Conservation (phyloP, 2,113 vertebrate genomes). For the Myotis lucifugus region DNA sequence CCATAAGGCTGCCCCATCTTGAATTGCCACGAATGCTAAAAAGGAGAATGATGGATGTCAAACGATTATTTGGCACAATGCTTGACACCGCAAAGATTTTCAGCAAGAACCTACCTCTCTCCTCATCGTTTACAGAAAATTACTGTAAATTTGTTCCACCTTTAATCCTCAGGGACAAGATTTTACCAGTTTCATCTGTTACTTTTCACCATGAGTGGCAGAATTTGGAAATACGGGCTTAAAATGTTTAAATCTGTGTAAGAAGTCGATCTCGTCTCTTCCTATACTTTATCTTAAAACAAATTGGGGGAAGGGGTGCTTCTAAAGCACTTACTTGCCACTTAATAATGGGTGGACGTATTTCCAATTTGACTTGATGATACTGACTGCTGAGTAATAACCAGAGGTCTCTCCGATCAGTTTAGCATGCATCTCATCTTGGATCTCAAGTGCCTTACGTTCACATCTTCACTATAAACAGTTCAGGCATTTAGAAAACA, state of each 20-base stretch:
- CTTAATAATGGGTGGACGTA: conserved; percentile 57
- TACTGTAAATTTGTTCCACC: not conserved
- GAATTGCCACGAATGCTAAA: not conserved
- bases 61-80: conserved; percentile 78
- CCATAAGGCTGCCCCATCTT: not conserved
- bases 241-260: conserved; percentile 74
- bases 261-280: conserved; percentile 48
- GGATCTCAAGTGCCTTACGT: conserved; percentile 76
- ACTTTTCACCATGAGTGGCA: conserved; percentile 14
- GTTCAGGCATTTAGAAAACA: conserved; percentile 84
- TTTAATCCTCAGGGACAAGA: conserved; percentile 56
- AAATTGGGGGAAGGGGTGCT: not conserved
- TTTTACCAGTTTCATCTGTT: conserved; percentile 36
- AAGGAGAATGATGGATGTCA: conserved; percentile 52
- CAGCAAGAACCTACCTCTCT: conserved; percentile 55
- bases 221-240: conserved; percentile 63
- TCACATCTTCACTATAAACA: conserved; percentile 81
- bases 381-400: conserved; percentile 72
- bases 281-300: conserved; percentile 14
- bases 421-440: conserved; percentile 74
- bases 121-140: conserved; percentile 53
- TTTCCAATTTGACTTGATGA: conserved; percentile 55
- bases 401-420: conserved; percentile 71
- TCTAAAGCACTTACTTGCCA: conserved; percentile 64
- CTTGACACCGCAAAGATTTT: conserved; percentile 64